Base-by-base conservation (phyloP, 2,888 invertebrate species). In the Ischnus inquisitorius region DNA sequence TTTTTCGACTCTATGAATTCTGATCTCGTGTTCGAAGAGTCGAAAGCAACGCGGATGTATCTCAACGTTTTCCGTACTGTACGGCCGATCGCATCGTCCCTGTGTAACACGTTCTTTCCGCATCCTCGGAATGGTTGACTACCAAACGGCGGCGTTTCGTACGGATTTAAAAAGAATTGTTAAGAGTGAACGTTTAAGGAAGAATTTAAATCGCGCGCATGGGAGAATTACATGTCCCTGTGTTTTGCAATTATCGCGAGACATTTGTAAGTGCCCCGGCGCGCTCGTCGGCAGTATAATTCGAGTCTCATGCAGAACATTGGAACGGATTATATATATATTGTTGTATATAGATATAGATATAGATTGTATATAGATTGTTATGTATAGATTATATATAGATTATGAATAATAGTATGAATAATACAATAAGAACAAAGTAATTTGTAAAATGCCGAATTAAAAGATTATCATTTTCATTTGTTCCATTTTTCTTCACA, bases 101-200 rank as follows among this genome's bases (percentile, higher is more conserved):
- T 14, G 28, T n/a, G 5, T 14, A 5, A 14, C 5, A 25, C 48
- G 34, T 34, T 34, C 68, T 84, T 84, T 80, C 84, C 84, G 84
- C 81, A 78, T 84, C 74, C 64, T 64, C 72, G 74, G 60, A 48
- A 84, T 84, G 68, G 64, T 81, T 74, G 68, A 64, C 68, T 84
- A 68, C 43, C 72, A 62, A 65, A 57, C 67, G 25, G 16, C 71
- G 19, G 16, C 43, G 16, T 39, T 19, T 5, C 25, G 19, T 46
- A 65, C 41, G 39, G 5, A 60, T 74, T 34, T 46, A 39, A 60
- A 28, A 60, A 65, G 62, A 68, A 68, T 22, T 54, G 65, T 68
- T 57, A 64, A 78, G 69, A 74, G 74, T 51, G 16, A 78, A 74
- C 69, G 69, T 78, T 84, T 65, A 80, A 74, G 12, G 62, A 84